A percentile compares a stretch with the other conserved stretches of the same genome.
phyloP scores from a whole-genome alignment of 2,888 invertebrate genomes.

The Caenorhabditis doughertyi region DNA sequence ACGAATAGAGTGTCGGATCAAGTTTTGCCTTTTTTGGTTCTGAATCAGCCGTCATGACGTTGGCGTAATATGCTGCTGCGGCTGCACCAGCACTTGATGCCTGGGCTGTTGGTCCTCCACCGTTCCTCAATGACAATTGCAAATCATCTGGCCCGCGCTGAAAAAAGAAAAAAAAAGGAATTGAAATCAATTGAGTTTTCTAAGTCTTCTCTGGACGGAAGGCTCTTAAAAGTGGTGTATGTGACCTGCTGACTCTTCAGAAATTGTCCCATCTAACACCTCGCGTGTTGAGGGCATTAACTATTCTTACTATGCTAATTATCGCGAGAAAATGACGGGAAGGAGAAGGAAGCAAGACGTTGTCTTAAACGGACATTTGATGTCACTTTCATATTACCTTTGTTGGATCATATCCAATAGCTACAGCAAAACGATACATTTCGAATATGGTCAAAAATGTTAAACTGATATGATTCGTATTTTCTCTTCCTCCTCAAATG shows the following conservation, averaged over 20 bases:
- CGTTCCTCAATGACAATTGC: conserved; percentile 72
- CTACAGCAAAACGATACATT: no score
- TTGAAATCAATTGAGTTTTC: conserved; percentile 28
- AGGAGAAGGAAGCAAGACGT: background rate
- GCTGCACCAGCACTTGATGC: conserved; percentile 56
- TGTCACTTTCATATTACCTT: conserved; percentile 8
- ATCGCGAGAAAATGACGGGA: conserved; percentile 21
- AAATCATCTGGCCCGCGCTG: conserved; percentile 80
- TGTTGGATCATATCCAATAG: background rate
- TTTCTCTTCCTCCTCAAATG: no score
- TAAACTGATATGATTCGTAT: no score
- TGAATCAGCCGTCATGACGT: conserved; percentile 77
- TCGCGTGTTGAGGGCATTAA: conserved; percentile 57
- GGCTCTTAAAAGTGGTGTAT: conserved; percentile 12
- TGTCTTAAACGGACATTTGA: conserved; percentile 3
- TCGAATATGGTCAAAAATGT: no score
- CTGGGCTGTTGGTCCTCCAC: conserved; percentile 63
- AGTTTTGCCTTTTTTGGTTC: conserved; percentile 79
- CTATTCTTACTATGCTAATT: conserved; percentile 67
- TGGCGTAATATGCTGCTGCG: conserved; percentile 58
- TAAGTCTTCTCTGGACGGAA: conserved; percentile 9
- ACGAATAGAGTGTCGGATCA: conserved; percentile 67
- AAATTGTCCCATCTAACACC: conserved; percentile 25
- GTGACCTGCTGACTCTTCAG: conserved; percentile 22
- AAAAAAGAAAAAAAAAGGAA: conserved; percentile 46